Conservation (phyloP, 2,797 vertebrate genomes). For the Enteromius radiatus region DNA sequence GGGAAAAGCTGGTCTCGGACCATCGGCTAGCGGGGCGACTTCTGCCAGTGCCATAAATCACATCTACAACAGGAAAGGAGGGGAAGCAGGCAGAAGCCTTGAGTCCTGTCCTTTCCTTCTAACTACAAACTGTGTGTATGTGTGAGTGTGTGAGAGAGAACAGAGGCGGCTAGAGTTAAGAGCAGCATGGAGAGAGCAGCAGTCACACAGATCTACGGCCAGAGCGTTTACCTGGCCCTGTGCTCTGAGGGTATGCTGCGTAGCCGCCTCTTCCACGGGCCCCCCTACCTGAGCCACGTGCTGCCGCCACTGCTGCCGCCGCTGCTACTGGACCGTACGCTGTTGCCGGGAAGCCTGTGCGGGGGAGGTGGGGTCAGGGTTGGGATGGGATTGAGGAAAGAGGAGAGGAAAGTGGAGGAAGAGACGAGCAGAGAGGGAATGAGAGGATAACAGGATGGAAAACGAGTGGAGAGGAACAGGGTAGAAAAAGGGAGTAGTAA, state of each 20-base stretch:
- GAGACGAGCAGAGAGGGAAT: not conserved
- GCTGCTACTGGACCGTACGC: conserved; percentile 90
- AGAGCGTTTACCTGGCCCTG: conserved; percentile 86
- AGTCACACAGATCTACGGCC: conserved; percentile 84
- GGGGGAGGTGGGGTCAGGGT: conserved; percentile 13
- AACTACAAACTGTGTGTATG: conserved; percentile 48
- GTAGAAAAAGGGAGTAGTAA: not conserved
- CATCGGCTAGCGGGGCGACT: conserved; percentile 42
- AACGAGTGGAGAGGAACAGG: not conserved
- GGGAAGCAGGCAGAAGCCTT: conserved; percentile 27
- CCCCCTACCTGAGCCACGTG: conserved; percentile 92
- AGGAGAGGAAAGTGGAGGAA: not conserved
- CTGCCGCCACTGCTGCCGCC: conserved; percentile 86
- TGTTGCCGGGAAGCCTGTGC: conserved; percentile 85
- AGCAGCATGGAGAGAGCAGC: conserved; percentile 74
- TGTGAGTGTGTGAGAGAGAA: conserved; percentile 48
- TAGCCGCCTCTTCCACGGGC: conserved; percentile 79
- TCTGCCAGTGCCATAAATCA: conserved; percentile 49
- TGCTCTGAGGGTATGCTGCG: conserved; percentile 82
- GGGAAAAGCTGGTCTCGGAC: conserved; percentile 44
- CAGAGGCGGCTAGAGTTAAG: conserved; percentile 61
- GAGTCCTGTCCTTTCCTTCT: conserved; percentile 46
- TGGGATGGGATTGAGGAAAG: not conserved
- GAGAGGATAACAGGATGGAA: not conserved
- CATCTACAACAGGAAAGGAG: conserved; percentile 47